Evolutionary conservation across 2,797 vertebrate genomes (phyloP).

Genomic region (Pangasius djambal): DNA sequence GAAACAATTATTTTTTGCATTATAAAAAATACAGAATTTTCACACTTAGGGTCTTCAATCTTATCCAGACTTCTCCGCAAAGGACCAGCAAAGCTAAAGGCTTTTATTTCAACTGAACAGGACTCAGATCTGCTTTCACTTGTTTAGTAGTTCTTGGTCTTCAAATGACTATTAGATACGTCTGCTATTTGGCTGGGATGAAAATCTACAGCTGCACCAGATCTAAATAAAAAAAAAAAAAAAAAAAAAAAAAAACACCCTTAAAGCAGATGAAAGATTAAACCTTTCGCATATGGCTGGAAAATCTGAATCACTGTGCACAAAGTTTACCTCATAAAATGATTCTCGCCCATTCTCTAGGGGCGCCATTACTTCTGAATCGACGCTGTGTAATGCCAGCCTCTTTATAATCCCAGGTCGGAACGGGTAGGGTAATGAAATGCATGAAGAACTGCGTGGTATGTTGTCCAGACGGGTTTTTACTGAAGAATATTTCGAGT

Average conservation of each 20-base stretch:
- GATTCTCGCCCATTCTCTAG: no score
- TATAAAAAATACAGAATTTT: no score
- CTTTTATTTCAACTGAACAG: no score
- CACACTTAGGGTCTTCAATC: no score
- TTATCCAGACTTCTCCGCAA: no score
- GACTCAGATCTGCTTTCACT: no score
- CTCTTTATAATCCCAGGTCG: not conserved
- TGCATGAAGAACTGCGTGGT: not conserved
- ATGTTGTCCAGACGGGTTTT: not conserved
- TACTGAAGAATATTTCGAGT: conserved; percentile 6
- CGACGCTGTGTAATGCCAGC: not conserved
- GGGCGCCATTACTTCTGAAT: not conserved
- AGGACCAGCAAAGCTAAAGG: no score
- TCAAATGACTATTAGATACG: no score
- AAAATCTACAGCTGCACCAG: not conserved
- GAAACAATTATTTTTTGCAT: no score
- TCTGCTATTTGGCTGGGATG: no score
- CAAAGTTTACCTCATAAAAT: not conserved
- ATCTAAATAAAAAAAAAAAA: not conserved
- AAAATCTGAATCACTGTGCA: not conserved
- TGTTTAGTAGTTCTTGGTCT: no score
- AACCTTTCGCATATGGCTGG: not conserved
- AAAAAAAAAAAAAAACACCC: not conserved
- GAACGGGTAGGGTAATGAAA: not conserved
- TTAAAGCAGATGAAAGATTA: not conserved